Evolutionary conservation across 30 jellyfish, hydroid and myxozoan genomes (phyloP).

Genomic region (Turritopsis dohrnii): DNA sequence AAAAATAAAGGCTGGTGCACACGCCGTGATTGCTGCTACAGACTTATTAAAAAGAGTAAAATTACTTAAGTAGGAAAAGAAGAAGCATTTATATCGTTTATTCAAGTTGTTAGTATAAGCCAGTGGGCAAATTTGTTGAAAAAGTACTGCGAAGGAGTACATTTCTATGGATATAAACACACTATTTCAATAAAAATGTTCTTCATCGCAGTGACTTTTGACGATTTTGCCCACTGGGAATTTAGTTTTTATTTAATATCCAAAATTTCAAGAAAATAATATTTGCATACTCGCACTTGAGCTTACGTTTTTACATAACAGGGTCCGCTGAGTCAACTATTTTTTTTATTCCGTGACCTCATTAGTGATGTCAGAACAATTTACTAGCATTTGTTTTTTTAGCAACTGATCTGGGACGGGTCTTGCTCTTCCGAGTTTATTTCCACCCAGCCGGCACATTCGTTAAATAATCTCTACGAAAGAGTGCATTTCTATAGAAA

Average conservation of each 20-base stretch:
- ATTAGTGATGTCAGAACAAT: not conserved
- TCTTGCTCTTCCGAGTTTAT: too few species aligned
- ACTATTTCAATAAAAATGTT: too few species aligned
- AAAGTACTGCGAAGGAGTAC: too few species aligned
- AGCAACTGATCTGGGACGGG: too few species aligned
- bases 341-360: not conserved
- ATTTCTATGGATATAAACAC: too few species aligned
- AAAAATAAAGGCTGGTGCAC: constrained; percentile 87
- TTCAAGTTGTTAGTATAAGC: not conserved
- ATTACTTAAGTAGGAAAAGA: not conserved
- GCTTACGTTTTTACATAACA: not conserved
- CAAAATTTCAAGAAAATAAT: not conserved
- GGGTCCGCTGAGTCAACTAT: not conserved
- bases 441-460: too few species aligned
- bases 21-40: constrained; percentile 77
- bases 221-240: too few species aligned
- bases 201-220: too few species aligned
- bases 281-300: not conserved
- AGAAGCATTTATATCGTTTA: not conserved
- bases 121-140: too few species aligned
- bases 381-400: not conserved
- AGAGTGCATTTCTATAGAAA: too few species aligned
- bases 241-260: not conserved
- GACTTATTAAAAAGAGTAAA: constrained; percentile 37
- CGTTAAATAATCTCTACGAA: too few species aligned